Conservation (phyloP, 2,797 vertebrate species). For the Coccyzus lansbergi region DNA sequence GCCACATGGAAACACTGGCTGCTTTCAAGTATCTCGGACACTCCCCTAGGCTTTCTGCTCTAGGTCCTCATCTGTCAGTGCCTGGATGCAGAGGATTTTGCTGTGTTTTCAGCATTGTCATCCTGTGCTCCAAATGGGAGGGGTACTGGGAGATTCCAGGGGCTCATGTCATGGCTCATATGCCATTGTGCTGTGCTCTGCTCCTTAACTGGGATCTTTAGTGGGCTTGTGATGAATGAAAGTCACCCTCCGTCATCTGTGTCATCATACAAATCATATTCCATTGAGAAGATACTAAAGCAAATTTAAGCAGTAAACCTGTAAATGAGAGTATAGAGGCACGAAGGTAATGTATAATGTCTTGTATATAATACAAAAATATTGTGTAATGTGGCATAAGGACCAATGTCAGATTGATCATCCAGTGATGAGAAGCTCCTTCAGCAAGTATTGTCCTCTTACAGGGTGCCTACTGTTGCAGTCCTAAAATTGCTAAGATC, state of each 20-base stretch:
- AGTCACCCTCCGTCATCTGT: not conserved
- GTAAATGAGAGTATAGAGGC: not conserved
- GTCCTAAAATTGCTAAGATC: not conserved
- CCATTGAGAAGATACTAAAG: not conserved
- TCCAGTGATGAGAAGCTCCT: not conserved
- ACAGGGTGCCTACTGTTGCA: not conserved
- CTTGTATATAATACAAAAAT: no score
- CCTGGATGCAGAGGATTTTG: not conserved
- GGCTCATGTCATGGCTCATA: not conserved
- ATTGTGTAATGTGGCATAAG: fast-evolving
- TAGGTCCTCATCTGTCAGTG: not conserved
- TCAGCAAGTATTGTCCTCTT: not conserved
- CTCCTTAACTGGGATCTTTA: not conserved
- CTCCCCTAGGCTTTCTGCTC: not conserved
- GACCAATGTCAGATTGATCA: not conserved
- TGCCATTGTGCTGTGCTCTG: not conserved
- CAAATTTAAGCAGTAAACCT: not conserved
- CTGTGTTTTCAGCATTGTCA: not conserved
- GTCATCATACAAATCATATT: not conserved
- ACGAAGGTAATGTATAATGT: no score
- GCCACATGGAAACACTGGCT: fast-evolving
- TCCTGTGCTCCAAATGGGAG: not conserved
- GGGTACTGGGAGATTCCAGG: fast-evolving
- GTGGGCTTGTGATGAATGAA: not conserved
- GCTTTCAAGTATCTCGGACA: not conserved